Percentiles rank a stretch among this genome's conserved stretches.
These are phyloP conservation scores for Motacilla tschutschensis DNA, from an alignment of 2,113 vertebrate species.

Conservation along the genomic window DNA sequence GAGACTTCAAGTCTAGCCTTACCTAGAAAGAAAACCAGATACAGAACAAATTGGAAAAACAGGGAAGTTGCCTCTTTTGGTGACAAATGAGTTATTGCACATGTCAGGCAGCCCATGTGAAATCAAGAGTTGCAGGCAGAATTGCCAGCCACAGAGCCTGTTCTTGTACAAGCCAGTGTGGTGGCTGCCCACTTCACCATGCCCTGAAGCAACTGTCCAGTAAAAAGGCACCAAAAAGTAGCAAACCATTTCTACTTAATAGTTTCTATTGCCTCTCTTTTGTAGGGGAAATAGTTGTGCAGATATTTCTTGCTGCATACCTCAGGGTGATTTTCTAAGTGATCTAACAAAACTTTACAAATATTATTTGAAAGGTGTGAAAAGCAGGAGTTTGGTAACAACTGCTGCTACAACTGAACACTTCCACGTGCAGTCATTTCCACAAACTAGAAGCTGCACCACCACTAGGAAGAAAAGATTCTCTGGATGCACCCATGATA, in stretches of 20 bases:
- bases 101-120: not conserved
- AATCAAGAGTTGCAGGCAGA: not conserved
- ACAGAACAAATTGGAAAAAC: conserved; percentile 3
- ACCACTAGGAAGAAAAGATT: not conserved
- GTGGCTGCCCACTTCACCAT: not conserved
- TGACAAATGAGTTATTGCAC: not conserved
- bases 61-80: not conserved
- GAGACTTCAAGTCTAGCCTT: conserved; percentile 43
- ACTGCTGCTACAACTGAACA: not conserved
- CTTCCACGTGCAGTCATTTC: not conserved
- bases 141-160: not conserved
- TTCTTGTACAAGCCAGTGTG: not conserved
- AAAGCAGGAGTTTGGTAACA: not conserved
- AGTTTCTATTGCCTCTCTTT: not conserved
- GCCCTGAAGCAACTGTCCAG: not conserved
- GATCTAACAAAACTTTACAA: not conserved
- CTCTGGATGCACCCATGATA: accelerated
- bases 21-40: conserved; percentile 37
- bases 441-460: not conserved
- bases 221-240: not conserved
- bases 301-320: not conserved
- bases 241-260: not conserved
- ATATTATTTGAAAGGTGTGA: not conserved
- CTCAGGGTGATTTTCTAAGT: not conserved
- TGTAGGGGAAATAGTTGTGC: not conserved